phyloP scores from a whole-genome alignment of 1,140 invertebrate genomes.

The Polypedilum vanderplanki region DNA sequence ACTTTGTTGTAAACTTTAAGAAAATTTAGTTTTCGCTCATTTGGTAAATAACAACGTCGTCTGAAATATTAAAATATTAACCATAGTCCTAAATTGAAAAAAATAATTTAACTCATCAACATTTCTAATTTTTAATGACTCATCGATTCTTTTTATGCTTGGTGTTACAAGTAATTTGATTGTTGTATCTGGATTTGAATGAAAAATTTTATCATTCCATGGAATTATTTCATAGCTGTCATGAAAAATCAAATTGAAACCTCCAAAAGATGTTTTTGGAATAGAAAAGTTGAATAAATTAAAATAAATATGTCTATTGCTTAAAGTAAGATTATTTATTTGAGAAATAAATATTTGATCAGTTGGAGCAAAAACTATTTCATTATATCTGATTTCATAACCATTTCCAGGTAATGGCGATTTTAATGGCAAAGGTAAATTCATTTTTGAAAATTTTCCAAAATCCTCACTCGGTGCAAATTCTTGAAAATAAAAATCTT shows the following conservation, averaged over 20 bases:
- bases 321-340: background rate
- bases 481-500: background rate
- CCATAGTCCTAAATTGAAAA: background rate
- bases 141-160: too few species aligned
- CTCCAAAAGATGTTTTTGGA: background rate
- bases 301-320: background rate
- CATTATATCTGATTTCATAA: background rate
- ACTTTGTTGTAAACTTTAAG: background rate
- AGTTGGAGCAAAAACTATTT: too few species aligned
- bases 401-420: background rate
- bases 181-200: too few species aligned
- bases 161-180: too few species aligned
- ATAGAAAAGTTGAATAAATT: background rate
- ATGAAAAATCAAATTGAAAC: background rate
- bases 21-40: background rate
- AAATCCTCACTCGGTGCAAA: background rate
- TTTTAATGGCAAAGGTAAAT: background rate
- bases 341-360: background rate
- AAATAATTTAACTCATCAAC: too few species aligned
- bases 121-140: too few species aligned
- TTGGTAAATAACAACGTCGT: background rate
- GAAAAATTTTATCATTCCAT: background rate
- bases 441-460: background rate
- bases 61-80: background rate
- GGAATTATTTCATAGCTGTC: background rate